Evolutionary conservation across 2,888 invertebrate genomes (phyloP).

Genomic region (Polia nebulosa): DNA sequence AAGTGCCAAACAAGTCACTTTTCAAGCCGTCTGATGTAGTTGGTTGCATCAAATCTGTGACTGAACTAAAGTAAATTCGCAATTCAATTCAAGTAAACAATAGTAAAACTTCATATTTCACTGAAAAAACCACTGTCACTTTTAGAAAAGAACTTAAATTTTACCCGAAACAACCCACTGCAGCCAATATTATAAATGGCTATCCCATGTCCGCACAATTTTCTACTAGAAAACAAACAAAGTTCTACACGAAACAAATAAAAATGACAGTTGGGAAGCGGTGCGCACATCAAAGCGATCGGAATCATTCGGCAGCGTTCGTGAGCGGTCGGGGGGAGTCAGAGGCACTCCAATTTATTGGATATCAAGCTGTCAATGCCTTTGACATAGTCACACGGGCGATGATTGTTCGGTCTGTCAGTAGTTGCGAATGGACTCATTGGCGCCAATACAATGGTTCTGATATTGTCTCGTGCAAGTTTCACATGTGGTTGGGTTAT

Average conservation of each 20-base stretch:
- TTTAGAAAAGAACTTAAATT: constrained; percentile 6
- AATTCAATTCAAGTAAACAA: rapidly evolving
- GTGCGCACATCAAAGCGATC: constrained; percentile 62
- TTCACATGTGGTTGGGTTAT: constrained; percentile 5
- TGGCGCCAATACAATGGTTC: constrained; percentile 39
- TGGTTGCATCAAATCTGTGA: no score
- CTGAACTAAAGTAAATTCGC: no score
- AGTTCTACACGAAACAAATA: constrained; percentile 55
- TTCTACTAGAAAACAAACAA: constrained; percentile 51
- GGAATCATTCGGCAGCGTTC: constrained; percentile 48
- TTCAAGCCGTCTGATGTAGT: no score
- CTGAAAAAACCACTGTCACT: not conserved
- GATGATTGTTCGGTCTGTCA: constrained; percentile 68
- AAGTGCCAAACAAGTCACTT: no score
- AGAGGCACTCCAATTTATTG: constrained; percentile 73
- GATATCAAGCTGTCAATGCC: constrained; percentile 74
- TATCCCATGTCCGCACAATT: constrained; percentile 43
- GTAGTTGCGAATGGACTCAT: constrained; percentile 61
- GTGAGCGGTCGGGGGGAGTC: constrained; percentile 46
- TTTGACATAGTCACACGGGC: constrained; percentile 69
- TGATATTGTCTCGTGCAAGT: constrained; percentile 29
- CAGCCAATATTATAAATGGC: constrained; percentile 56
- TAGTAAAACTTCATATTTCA: not conserved
- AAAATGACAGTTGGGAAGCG: constrained; percentile 60
- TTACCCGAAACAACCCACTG: constrained; percentile 1